Conservation (phyloP, 53 echinoderm and acorn worm genomes). For the Holothuria scabra region DNA sequence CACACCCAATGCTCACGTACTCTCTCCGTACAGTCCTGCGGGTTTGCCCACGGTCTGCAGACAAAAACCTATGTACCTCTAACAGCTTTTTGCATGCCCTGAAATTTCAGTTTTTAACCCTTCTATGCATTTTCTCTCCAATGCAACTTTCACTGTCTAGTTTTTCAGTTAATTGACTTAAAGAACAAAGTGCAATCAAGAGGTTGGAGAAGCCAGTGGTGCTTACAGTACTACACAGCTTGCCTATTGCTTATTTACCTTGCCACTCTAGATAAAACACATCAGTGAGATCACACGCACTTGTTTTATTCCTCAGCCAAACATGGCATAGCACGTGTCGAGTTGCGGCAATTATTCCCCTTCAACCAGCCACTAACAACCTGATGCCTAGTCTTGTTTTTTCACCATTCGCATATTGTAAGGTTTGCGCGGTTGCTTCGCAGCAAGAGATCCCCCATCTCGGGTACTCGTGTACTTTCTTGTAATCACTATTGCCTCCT, state of each 20-base stretch:
- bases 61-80: neutral
- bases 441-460: conserved; percentile 24
- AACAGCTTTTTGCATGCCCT: neutral
- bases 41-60: conserved; percentile 15
- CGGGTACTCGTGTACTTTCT: conserved; percentile 43
- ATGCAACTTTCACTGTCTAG: conserved; percentile 6
- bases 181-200: conserved; percentile 43
- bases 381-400: conserved; percentile 39
- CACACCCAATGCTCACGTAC: neutral
- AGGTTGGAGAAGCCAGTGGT: neutral
- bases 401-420: conserved; percentile 24
- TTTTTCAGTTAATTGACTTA: conserved; percentile 41
- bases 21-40: neutral
- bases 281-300: conserved; percentile 25
- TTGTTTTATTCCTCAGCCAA: conserved; percentile 16
- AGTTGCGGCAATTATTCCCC: conserved; percentile 42
- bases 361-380: conserved; percentile 37
- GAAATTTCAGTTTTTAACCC: neutral
- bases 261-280: neutral
- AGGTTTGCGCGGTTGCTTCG: conserved; percentile 8
- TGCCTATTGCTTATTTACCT: too few species aligned
- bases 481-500: too few species aligned
- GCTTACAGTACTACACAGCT: too few species aligned
- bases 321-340: conserved; percentile 42
- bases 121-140: neutral